A percentile compares a stretch with the other conserved stretches of the same genome.
Conservation (phyloP, 2,797 vertebrate genomes). For the Lepilemur ruficaudatus region DNA sequence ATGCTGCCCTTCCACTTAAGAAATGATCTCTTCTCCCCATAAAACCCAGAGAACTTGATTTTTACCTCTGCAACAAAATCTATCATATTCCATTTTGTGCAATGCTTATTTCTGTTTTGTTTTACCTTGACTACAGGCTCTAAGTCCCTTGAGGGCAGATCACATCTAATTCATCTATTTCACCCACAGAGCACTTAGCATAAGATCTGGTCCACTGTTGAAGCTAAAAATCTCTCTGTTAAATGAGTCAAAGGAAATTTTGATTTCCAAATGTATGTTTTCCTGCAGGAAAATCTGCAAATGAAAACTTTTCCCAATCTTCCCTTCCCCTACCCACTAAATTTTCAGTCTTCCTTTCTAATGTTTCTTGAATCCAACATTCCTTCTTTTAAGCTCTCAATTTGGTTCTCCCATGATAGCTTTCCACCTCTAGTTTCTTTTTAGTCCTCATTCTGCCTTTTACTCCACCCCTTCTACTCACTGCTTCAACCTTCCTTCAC, state of each 20-base stretch:
- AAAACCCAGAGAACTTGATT: not conserved
- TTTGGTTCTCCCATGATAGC: not conserved
- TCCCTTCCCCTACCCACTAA: not conserved
- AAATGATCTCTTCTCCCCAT: not conserved
- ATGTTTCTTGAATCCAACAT: not conserved
- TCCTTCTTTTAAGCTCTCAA: not conserved
- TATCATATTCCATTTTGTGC: not conserved
- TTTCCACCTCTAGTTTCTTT: not conserved
- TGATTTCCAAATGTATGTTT: not conserved
- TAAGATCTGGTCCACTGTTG: not conserved
- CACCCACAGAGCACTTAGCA: not conserved
- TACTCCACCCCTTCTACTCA: not conserved
- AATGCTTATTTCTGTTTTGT: not conserved
- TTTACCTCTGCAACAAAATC: not conserved
- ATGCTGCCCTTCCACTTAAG: not conserved
- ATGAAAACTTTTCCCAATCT: not conserved
- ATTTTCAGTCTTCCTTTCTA: not conserved
- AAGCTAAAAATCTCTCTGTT: slow-evolving; percentile 8
- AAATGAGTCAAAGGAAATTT: slow-evolving; percentile 7
- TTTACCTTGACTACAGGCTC: not conserved
- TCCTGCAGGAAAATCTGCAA: not conserved
- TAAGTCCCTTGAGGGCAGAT: not conserved
- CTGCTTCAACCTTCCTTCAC: not conserved
- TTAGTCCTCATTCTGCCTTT: not conserved
- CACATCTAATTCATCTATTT: not conserved